Conservation (phyloP, 1,140 invertebrate genomes). For the Drosophila pallidifrons region DNA sequence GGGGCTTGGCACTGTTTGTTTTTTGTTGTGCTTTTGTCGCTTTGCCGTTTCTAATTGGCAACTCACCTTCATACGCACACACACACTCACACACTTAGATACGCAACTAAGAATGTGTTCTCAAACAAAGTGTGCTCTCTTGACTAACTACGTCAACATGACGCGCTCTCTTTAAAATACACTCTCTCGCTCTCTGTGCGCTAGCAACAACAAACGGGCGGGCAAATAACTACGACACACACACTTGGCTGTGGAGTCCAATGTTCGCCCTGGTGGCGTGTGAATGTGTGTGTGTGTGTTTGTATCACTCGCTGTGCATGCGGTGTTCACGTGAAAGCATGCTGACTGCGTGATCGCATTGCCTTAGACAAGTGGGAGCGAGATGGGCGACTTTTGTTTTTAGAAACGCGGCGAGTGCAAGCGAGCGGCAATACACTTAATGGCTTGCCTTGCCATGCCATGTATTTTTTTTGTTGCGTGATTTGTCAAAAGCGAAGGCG, state of each 20-base stretch:
- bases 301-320: conserved; percentile 78
- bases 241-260: conserved; percentile 63
- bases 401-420: conserved; percentile 76
- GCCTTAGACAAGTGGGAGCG: conserved; percentile 57
- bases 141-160: conserved; percentile 33
- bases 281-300: conserved; percentile 62
- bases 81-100: conserved; percentile 1
- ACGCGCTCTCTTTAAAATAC: conserved; percentile 23
- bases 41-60: conserved; percentile 44
- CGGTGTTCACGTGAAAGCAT: conserved; percentile 85
- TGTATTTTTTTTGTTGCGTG: conserved; percentile 53
- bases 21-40: conserved; percentile 33
- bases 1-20: conserved; percentile 70
- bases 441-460: conserved; percentile 54
- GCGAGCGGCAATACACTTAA: conserved; percentile 52
- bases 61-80: conserved; percentile 39
- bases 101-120: conserved; percentile 19
- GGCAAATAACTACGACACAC: conserved; percentile 46
- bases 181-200: conserved; percentile 33
- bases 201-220: conserved; percentile 35
- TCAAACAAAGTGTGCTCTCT: conserved; percentile 34
- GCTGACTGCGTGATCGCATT: conserved; percentile 81
- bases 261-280: conserved; percentile 57
- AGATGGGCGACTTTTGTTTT: conserved; percentile 84
- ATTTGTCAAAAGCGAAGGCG: conserved; percentile 58